phyloP scores from a whole-genome alignment of 2,797 vertebrate species.

The Hoplostethus atlanticus region DNA sequence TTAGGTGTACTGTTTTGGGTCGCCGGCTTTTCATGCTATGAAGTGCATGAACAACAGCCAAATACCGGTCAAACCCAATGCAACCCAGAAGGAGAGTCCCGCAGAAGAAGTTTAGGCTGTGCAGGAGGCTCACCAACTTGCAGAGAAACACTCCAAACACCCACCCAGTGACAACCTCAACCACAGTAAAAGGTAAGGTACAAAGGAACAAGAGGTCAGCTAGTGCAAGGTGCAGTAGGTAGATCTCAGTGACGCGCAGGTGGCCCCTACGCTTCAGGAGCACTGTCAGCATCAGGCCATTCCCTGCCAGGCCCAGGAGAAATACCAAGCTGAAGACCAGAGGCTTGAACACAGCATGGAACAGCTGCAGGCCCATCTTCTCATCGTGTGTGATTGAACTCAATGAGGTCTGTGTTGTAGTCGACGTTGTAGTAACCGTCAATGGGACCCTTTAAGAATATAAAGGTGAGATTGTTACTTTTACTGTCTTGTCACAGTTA shows the following conservation, averaged over 20 bases:
- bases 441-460: background rate
- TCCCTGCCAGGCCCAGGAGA: conserved; percentile 88
- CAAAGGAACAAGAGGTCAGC: conserved; percentile 90
- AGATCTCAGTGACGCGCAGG: conserved; percentile 92
- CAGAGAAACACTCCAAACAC: conserved; percentile 89
- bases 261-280: conserved; percentile 84
- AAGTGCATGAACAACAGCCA: conserved; percentile 91
- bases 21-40: conserved; percentile 88
- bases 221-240: conserved; percentile 92
- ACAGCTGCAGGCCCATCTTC: conserved; percentile 45
- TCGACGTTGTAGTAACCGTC: too few relatives aligned
- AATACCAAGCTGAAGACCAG: conserved; percentile 88
- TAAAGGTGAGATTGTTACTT: background rate
- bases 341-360: conserved; percentile 79
- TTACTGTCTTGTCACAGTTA: background rate
- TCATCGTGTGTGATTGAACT: background rate
- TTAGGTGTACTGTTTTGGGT: conserved; percentile 84
- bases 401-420: background rate
- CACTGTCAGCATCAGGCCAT: conserved; percentile 89
- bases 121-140: conserved; percentile 85
- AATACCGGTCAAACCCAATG: conserved; percentile 93
- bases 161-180: conserved; percentile 83
- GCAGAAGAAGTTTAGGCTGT: conserved; percentile 88
- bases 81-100: conserved; percentile 92
- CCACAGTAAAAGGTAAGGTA: conserved; percentile 88